Percentiles rank a stretch among this genome's conserved stretches.
These are phyloP conservation scores for Macquaria australasica DNA, from an alignment of 2,113 vertebrate genomes.

Conservation along the genomic window DNA sequence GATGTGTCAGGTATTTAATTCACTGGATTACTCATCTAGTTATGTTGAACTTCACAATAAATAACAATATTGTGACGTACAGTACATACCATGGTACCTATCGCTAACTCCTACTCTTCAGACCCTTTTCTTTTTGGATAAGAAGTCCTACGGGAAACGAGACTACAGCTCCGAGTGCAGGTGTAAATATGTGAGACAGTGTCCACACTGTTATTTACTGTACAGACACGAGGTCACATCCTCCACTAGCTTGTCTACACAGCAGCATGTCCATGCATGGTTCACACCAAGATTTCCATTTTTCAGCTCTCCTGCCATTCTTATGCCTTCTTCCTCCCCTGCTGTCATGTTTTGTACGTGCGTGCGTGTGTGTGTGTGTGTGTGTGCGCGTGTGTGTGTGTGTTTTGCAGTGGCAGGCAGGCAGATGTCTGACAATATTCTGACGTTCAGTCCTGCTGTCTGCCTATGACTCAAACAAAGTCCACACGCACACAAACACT, in stretches of 20 bases:
- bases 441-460: conserved; percentile 72
- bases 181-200: neutral
- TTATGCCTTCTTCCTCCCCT: conserved; percentile 5
- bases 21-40: neutral
- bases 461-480: conserved; percentile 64
- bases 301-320: conserved; percentile 17
- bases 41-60: neutral
- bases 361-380: conserved; percentile 32
- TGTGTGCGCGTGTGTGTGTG: conserved; percentile 22
- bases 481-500: conserved; percentile 33
- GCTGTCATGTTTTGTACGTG: conserved; percentile 24
- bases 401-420: conserved; percentile 46
- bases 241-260: conserved; percentile 13
- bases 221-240: conserved; percentile 31
- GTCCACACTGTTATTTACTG: neutral
- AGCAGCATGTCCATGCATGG: conserved; percentile 10
- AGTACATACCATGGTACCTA: neutral
- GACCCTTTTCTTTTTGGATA: neutral
- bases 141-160: neutral
- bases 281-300: conserved; percentile 36
- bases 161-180: neutral
- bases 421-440: conserved; percentile 76
- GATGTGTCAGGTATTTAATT: neutral
- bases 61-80: neutral
- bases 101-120: neutral